A percentile compares a stretch with the other conserved stretches of the same genome.
Conservation (phyloP, 2,797 vertebrate species). For the Sciaenops ocellatus region DNA sequence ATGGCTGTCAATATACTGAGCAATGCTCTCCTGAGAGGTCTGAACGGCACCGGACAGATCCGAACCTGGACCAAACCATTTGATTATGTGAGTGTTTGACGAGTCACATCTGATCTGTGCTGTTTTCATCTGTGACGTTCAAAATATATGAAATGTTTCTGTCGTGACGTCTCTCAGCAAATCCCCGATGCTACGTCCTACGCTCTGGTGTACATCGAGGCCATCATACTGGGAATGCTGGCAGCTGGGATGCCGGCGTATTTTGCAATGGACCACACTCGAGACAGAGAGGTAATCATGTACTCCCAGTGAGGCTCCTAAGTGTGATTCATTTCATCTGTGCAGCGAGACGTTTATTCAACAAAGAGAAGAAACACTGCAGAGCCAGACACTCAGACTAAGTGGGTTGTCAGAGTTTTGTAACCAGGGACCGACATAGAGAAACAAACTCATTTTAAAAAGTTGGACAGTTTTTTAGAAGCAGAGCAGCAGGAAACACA, state of each 20-base stretch:
- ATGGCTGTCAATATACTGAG: conserved; percentile 92
- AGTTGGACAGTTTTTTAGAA: not conserved
- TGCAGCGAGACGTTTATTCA: not conserved
- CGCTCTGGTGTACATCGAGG: conserved; percentile 86
- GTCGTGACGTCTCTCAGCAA: conserved; percentile 71
- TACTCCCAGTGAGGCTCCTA: not conserved
- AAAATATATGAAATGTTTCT: not conserved
- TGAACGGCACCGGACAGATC: conserved; percentile 87
- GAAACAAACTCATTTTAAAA: not conserved
- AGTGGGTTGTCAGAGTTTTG: not conserved
- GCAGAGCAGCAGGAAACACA: conserved; percentile 1
- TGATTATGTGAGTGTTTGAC: conserved; percentile 83
- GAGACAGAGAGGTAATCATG: conserved; percentile 74
- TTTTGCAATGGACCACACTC: conserved; percentile 91
- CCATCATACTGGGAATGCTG: conserved; percentile 85
- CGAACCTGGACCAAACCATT: conserved; percentile 88
- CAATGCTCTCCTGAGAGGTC: conserved; percentile 87
- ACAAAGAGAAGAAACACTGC: not conserved
- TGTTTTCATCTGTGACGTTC: not conserved
- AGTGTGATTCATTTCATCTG: not conserved
- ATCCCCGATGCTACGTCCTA: conserved; percentile 81
- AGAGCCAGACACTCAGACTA: not conserved
- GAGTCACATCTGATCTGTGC: not conserved
- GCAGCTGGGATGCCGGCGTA: conserved; percentile 92
- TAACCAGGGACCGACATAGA: not conserved